A percentile compares a stretch with the other conserved stretches of the same genome.
Evolutionary conservation across 2,888 invertebrate species (phyloP).

Genomic region (Plagiodera versicolora): DNA sequence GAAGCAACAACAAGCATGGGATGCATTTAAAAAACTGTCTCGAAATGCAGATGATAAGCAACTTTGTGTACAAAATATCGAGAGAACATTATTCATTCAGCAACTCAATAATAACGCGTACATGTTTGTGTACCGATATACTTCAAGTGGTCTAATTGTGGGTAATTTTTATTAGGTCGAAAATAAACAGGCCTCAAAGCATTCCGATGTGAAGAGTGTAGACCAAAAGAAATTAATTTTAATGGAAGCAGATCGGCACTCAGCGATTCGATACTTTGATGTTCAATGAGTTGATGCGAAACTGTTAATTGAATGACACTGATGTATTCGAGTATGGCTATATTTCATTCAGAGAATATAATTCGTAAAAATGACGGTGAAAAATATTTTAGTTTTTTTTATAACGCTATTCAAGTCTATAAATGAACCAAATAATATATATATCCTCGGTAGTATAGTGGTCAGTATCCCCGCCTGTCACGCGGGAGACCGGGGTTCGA

Average conservation of each 20-base stretch:
- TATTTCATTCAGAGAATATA: too few relatives aligned
- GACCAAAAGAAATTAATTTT: not conserved
- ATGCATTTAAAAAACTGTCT: too few relatives aligned
- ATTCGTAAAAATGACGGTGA: too few relatives aligned
- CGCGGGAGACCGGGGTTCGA: slow-evolving; percentile 1
- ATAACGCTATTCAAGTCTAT: not conserved
- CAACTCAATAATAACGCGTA: not conserved
- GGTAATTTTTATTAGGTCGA: not conserved
- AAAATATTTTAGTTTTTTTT: too few relatives aligned
- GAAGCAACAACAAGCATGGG: not conserved
- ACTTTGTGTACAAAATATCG: not conserved
- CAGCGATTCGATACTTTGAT: not conserved
- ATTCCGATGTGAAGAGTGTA: not conserved
- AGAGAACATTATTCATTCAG: not conserved
- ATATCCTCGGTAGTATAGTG: slow-evolving; percentile 1
- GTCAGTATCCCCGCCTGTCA: slow-evolving; percentile 1
- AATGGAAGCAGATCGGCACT: not conserved
- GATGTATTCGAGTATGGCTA: too few relatives aligned
- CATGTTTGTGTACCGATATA: not conserved
- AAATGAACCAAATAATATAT: not conserved
- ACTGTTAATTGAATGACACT: too few relatives aligned
- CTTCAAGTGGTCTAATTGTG: not conserved
- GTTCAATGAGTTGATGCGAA: not conserved
- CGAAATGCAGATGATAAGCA: too few relatives aligned
- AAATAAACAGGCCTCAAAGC: slow-evolving; percentile 1